phyloP scores from a whole-genome alignment of 1,140 invertebrate species.

The Drosophila tropicalis region DNA sequence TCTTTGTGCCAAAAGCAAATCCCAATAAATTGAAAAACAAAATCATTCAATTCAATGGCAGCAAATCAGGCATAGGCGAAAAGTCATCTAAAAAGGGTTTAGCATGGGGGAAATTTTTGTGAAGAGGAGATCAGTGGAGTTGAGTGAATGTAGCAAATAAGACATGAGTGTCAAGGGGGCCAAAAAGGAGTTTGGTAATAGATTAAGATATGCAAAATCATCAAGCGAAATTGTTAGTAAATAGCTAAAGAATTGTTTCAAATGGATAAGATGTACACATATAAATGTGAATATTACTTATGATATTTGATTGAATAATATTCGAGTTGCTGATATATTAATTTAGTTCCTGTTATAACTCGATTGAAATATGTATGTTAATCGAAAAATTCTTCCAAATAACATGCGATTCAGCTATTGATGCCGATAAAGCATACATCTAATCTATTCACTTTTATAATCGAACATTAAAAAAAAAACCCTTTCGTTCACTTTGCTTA shows the following conservation, averaged over 20 bases:
- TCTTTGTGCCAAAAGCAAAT: constrained; percentile 41
- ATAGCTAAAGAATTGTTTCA: constrained; percentile 4
- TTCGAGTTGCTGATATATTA: not conserved
- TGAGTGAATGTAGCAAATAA: constrained; percentile 65
- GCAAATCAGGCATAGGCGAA: constrained; percentile 68
- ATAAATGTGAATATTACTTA: not conserved
- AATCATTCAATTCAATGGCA: constrained; percentile 79
- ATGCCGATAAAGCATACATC: too few relatives aligned
- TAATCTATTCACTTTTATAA: too few relatives aligned
- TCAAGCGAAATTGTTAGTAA: not conserved
- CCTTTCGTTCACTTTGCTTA: too few relatives aligned
- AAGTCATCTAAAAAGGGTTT: constrained; percentile 54
- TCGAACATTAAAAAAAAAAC: too few relatives aligned
- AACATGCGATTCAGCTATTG: too few relatives aligned
- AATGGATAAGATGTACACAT: constrained; percentile 6
- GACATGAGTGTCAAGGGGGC: constrained; percentile 7
- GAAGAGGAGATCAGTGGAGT: constrained; percentile 29
- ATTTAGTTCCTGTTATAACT: too few relatives aligned
- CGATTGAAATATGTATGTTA: too few relatives aligned
- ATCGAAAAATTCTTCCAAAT: too few relatives aligned
- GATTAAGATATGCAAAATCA: constrained; percentile 21
- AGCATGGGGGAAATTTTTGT: not conserved
- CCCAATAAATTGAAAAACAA: constrained; percentile 81
- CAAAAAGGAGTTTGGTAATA: not conserved
- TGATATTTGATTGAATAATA: not conserved